Percentiles rank a stretch among this genome's conserved stretches.
Evolutionary conservation across 2,888 invertebrate genomes (phyloP).

Genomic region (Andrena haemorrhoa): DNA sequence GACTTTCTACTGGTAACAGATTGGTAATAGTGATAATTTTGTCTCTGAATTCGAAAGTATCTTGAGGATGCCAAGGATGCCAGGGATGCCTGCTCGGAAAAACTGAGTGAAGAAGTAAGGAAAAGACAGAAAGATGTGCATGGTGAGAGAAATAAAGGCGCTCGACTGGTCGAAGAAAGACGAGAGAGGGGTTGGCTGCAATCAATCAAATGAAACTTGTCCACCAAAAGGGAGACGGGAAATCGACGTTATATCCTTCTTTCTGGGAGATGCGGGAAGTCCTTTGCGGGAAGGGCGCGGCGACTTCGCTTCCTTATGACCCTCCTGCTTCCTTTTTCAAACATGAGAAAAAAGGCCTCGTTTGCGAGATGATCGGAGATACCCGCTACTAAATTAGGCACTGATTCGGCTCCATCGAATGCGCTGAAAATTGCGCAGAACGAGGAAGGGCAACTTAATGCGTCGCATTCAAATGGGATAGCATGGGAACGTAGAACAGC

Average conservation of each 20-base stretch:
- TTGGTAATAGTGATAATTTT: too few relatives aligned
- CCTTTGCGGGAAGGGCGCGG: constrained; percentile 24
- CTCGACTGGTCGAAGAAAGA: constrained; percentile 16
- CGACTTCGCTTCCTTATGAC: constrained; percentile 42
- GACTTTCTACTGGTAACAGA: too few relatives aligned
- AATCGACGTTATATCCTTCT: constrained; percentile 40
- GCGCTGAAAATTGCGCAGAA: neutral
- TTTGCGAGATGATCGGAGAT: constrained; percentile 45
- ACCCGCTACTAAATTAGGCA: constrained; percentile 27
- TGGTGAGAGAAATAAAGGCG: constrained; percentile 23
- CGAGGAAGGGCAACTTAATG: neutral
- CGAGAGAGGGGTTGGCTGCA: constrained; percentile 12
- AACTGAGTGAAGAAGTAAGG: constrained; percentile 12
- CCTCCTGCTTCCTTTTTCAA: constrained; percentile 40
- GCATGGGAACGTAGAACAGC: neutral
- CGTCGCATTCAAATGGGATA: neutral
- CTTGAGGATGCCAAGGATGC: too few relatives aligned
- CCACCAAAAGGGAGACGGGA: constrained; percentile 29
- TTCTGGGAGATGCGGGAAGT: constrained; percentile 20
- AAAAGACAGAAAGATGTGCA: constrained; percentile 11
- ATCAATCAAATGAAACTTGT: constrained; percentile 59
- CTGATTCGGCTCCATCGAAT: constrained; percentile 8
- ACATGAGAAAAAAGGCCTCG: constrained; percentile 48
- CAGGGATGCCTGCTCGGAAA: constrained; percentile 9
- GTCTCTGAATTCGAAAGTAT: too few relatives aligned